A percentile compares a stretch with the other conserved stretches of the same genome.
Conservation (phyloP, 2,113 vertebrate genomes). For the Rhineura floridana region DNA sequence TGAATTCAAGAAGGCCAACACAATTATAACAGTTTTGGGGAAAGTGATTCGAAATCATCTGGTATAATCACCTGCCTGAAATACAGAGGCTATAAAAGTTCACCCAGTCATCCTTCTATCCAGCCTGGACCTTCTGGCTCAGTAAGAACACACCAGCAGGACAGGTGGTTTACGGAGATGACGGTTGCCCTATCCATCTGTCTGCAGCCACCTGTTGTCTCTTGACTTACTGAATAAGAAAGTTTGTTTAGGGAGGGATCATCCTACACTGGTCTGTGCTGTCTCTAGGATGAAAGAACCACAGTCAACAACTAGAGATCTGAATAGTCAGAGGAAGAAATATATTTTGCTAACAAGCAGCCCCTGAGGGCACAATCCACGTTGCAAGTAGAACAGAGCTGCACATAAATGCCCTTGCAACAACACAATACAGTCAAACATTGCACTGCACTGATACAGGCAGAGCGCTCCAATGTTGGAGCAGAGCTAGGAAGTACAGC, state of each 20-base stretch:
- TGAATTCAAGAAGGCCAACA: not conserved
- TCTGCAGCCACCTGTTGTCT: not conserved
- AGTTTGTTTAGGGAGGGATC: not conserved
- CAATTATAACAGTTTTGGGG: not conserved
- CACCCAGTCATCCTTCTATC: not conserved
- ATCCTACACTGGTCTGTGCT: not conserved
- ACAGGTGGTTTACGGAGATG: not conserved
- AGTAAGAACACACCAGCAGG: not conserved
- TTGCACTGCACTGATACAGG: not conserved
- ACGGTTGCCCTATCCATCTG: slow-evolving; percentile 10
- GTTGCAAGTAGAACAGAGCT: not conserved
- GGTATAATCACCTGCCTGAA: not conserved
- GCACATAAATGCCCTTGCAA: not conserved
- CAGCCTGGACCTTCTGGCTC: not conserved
- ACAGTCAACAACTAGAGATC: not conserved
- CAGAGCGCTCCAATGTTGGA: not conserved
- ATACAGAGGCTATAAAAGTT: not conserved
- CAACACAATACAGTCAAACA: not conserved
- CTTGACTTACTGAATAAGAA: not conserved
- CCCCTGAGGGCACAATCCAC: not conserved
- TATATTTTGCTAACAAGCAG: not conserved
- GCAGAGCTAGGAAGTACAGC: not conserved
- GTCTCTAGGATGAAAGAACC: not conserved
- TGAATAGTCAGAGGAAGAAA: not conserved
- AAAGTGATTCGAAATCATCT: not conserved